phyloP scores from a whole-genome alignment of 2,888 invertebrate species.

The Rhodophaea formosa region DNA sequence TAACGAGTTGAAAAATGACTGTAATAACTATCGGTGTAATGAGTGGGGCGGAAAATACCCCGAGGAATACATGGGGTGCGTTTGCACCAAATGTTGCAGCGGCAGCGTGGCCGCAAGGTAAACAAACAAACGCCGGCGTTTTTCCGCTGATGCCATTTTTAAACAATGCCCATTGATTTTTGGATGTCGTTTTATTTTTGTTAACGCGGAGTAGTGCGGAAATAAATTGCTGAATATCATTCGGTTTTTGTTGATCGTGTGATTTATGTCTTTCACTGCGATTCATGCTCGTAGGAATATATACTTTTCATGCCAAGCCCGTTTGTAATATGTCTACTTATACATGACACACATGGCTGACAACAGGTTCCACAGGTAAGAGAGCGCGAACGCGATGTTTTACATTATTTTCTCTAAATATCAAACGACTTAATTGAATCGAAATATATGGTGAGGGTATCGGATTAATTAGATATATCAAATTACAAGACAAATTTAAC shows the following conservation, averaged over 20 bases:
- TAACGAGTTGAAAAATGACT: slow-evolving; percentile 82
- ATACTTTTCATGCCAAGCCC: too few relatives aligned
- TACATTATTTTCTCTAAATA: too few relatives aligned
- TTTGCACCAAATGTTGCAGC: slow-evolving; percentile 71
- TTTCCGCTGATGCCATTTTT: slow-evolving; percentile 25
- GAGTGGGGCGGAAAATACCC: slow-evolving; percentile 77
- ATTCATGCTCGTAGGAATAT: too few relatives aligned
- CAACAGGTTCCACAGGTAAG: too few relatives aligned
- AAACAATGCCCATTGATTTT: slow-evolving; percentile 8
- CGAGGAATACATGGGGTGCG: slow-evolving; percentile 71
- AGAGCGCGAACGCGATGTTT: too few relatives aligned
- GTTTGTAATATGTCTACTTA: too few relatives aligned
- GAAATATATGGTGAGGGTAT: too few relatives aligned
- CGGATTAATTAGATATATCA: too few relatives aligned
- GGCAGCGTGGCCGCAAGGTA: slow-evolving; percentile 49
- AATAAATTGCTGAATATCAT: background rate
- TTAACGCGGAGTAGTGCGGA: background rate
- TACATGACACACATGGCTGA: too few relatives aligned
- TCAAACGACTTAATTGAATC: too few relatives aligned
- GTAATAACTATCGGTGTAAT: slow-evolving; percentile 80
- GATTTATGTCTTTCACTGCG: slow-evolving; percentile 19
- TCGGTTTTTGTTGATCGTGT: background rate
- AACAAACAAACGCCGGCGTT: slow-evolving; percentile 49
- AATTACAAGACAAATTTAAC: too few relatives aligned
- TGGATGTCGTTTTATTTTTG: slow-evolving; percentile 15